Evolutionary conservation across 2,888 invertebrate genomes (phyloP), one percentile per base, ranked within the genome.

Genomic region (Poecilobothrus nobilitatus): DNA sequence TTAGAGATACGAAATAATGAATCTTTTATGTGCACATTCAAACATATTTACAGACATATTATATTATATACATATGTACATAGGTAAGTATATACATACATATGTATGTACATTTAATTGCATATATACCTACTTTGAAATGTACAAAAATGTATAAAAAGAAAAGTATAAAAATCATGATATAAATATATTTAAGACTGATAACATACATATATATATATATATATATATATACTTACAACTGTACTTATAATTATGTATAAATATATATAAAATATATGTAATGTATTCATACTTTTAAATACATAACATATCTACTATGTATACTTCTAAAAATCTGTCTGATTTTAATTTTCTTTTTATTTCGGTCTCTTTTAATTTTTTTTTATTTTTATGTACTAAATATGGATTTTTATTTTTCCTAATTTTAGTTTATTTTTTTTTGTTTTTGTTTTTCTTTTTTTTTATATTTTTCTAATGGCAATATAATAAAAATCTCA

Each of bases 191-290:
- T 53, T 53, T 53, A 53, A 67, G 44, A 67, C 12, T 41, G 33
- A 63, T 67, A 37, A 63, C 33, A 33, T 41, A 15, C 33, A 63
- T 67, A 15, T 20, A 37, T 66, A 33, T 68, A 63, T 69, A 63
- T 68, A 63, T 37, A 63, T 63, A 68, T 44, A 61, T 66, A 22
- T 63, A 34, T 66, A 66, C 18, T 41, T 5, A 63, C 66, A 65
- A 65, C 68, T n/a, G 65, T 65, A 61, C 65, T 65, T 68, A 34
- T 65, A 68, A 27, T n/a, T 63, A 69, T 66, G 66, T 71, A 69
- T 63, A 68, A n/a, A 70, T 61, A 70, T 68, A 64, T 70, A 70
- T 62, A 20, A 67, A n/a, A n/a, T n/a, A n/a, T 69, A 71, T 71
- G 69, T 68, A n/a, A n/a, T n/a, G n/a, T n/a, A n/a, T n/a, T n/a